Evolutionary conservation across 2,888 invertebrate species (phyloP), one percentile per base, ranked within the genome.

Genomic region (Pherbina coryleti): DNA sequence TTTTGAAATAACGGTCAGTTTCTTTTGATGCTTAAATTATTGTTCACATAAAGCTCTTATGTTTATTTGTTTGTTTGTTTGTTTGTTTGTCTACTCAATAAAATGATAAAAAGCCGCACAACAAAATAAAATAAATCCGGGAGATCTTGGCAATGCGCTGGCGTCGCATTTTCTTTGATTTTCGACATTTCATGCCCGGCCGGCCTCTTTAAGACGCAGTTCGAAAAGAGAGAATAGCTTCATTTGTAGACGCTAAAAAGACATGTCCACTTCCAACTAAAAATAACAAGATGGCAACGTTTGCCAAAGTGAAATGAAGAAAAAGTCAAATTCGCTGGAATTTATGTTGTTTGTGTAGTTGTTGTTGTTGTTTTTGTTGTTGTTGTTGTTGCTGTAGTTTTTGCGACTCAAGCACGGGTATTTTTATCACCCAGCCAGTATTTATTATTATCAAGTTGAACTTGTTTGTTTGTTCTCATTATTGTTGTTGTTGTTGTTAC

Each of bases 281-380:
- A 72, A 71, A 71, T 71, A 71, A 67, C 17, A 19, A 44, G 37
- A 22, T 66, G 11, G 49, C 34, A 11, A 55, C 55, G 55, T 28
- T 53, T 25, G 25, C 55, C 37, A 74, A 74, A 75, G 75, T 75
- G 75, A 66, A 75, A 75, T 75, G 75, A 75, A 51, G 28, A 72
- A 31, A 73, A 55, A 67, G 75, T 55, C n/a, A 53, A 75, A 66
- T 51, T 51, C 44, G 55, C 66, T 75, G 75, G 67, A 75, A 75
- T 75, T 66, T 67, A 55, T 14, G 17, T 37, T 49, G n/a, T n/a
- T n/a, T n/a, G n/a, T n/a, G n/a, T n/a, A n/a, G 44, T 14, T 67
- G n/a, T 8, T 37, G 17, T 3, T 44, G 22, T 44, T 44, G 67
- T 49, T 49, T 49, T 11, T 22, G 19, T n/a, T 49, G 28, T 44